Base-by-base conservation (phyloP, 1,140 invertebrate species). In the Cydia splendana region DNA sequence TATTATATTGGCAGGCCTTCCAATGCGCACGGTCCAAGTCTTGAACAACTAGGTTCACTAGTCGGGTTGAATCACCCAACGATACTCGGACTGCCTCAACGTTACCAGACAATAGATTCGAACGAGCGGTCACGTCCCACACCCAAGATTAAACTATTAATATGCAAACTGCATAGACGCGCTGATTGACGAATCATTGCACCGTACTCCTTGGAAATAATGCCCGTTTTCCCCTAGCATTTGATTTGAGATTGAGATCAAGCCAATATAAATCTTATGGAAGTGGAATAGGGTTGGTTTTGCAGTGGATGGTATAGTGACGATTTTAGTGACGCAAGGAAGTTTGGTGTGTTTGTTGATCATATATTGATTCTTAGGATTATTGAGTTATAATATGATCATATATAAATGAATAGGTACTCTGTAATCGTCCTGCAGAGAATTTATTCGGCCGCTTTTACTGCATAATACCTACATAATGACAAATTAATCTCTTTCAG, bases 61-160 rank as follows among this genome's bases (percentile, higher is more conserved):
- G 42, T 20, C n/a, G 57, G 30, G 12, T 71, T 7, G 28, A 71
- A 34, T 15, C 67, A 7, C 28, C 12, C 13, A 71, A n/a, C 28
- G 67, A 4, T 18, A 30, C 7, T 12, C 28, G 28, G 28, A 30
- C 67, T 71, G 12, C 38, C 5, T 71, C 65, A 15, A 38, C 28
- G 6, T 34, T 12, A 30, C 30, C 28, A 24, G 24, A 71, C 67
- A 71, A 71, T 71, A 38, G 67, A 71, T 34, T 71, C 28, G 67
- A 71, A 71, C 67, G 30, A 71, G 67, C 67, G 67, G 67, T 71
- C 28, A 71, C 67, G 67, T 71, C 13, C 67, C 67, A 71, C 67
- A 71, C 67, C 18, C 67, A 71, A 71, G 67, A 71, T 71, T 71
- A 42, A 71, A 71, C 67, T 71, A 71, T 71, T 71, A 71, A 71